Percentiles rank a stretch among this genome's conserved stretches.
phyloP scores from a whole-genome alignment of 2,797 vertebrate genomes.

The Coregonus sp. region DNA sequence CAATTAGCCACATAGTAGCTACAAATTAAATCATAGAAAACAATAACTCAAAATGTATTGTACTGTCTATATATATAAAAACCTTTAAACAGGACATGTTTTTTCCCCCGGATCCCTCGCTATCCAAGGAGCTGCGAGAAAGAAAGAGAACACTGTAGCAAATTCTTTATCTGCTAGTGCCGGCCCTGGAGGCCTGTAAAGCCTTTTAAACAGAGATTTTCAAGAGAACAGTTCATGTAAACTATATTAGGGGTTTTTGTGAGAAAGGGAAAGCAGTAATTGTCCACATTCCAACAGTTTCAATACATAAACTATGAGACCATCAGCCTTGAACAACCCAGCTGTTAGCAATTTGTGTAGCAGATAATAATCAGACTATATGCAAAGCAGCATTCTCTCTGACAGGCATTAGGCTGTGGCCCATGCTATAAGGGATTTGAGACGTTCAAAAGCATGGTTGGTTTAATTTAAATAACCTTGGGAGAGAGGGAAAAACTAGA shows the following conservation, averaged over 20 bases:
- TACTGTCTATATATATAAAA: conserved; percentile 32
- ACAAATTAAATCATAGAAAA: conserved; percentile 47
- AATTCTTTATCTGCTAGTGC: conserved; percentile 45
- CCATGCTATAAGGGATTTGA: conserved; percentile 68
- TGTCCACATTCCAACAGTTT: conserved; percentile 91
- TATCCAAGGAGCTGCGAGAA: conserved; percentile 47
- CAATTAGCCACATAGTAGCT: conserved; percentile 43
- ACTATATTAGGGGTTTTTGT: conserved; percentile 71
- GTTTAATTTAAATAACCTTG: conserved; percentile 82
- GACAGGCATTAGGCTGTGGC: conserved; percentile 72
- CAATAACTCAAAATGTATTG: conserved; percentile 22
- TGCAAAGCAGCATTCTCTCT: conserved; percentile 81
- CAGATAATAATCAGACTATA: conserved; percentile 89
- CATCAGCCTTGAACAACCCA: conserved; percentile 81
- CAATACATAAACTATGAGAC: conserved; percentile 87
- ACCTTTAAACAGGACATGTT: background rate
- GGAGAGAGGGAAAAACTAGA: conserved; percentile 64
- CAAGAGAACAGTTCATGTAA: conserved; percentile 77
- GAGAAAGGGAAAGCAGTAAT: conserved; percentile 88
- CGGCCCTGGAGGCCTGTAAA: conserved; percentile 64
- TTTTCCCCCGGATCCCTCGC: conserved; percentile 19
- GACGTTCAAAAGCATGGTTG: conserved; percentile 71
- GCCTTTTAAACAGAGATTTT: conserved; percentile 68
- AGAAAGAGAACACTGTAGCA: conserved; percentile 37
- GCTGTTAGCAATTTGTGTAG: conserved; percentile 90